These are phyloP conservation scores for Zeus faber DNA, from an alignment of 2,113 vertebrate species.

Conservation along the genomic window DNA sequence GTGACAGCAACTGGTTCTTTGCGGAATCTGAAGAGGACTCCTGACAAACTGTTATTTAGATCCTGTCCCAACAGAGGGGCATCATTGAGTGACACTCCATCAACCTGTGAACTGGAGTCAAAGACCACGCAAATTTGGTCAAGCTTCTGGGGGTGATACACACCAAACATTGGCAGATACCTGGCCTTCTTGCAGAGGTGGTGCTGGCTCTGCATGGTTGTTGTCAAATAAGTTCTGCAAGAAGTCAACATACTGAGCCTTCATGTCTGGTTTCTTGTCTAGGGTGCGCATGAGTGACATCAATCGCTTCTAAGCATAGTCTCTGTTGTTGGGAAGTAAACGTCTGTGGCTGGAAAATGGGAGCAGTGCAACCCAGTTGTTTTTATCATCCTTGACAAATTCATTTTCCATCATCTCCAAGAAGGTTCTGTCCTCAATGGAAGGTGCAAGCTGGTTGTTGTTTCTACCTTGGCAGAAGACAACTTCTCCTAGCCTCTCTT, in stretches of 20 bases:
- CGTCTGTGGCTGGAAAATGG: too few species aligned
- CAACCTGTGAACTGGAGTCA: neutral
- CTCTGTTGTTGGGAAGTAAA: too few species aligned
- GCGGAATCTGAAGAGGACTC: constrained; percentile 2
- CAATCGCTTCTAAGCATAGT: neutral
- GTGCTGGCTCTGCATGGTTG: too few species aligned
- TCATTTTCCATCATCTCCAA: too few species aligned
- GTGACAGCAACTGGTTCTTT: too few species aligned
- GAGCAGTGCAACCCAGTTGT: too few species aligned
- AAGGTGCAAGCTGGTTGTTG: too few species aligned
- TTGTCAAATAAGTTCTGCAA: neutral
- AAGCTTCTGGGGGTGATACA: constrained; percentile 7
- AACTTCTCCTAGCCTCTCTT: too few species aligned
- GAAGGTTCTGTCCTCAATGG: too few species aligned
- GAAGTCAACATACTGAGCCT: neutral
- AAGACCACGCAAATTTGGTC: neutral
- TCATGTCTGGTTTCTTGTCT: neutral
- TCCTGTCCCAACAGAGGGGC: neutral
- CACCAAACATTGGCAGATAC: neutral
- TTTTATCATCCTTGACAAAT: too few species aligned
- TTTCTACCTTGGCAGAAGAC: too few species aligned
- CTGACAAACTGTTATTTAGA: neutral
- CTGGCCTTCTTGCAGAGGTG: neutral
- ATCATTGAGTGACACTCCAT: constrained; percentile 5
- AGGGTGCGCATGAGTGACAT: neutral